Evolutionary conservation across 2,888 invertebrate species (phyloP).

Genomic region (Penaeus monodon): DNA sequence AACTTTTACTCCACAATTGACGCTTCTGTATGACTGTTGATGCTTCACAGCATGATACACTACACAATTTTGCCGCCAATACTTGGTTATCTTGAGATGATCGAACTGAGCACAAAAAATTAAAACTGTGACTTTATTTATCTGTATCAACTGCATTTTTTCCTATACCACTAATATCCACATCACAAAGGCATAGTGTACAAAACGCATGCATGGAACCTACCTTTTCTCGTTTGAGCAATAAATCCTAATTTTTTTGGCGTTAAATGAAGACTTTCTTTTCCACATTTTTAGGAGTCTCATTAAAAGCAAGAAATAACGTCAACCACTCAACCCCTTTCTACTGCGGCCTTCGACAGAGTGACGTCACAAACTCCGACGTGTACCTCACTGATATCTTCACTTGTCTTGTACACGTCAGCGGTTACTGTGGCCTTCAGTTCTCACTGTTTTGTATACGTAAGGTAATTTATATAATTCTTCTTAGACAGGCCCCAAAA

Average conservation of each 20-base stretch:
- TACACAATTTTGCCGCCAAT: slow-evolving; percentile 28
- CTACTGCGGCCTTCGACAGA: no score
- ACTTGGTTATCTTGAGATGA: slow-evolving; percentile 30
- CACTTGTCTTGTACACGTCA: no score
- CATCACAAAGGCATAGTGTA: slow-evolving; percentile 40
- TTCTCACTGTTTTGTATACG: no score
- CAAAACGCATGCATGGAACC: slow-evolving; percentile 26
- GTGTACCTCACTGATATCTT: no score
- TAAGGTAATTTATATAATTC: no score
- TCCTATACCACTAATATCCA: slow-evolving; percentile 18
- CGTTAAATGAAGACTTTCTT: slow-evolving; percentile 23
- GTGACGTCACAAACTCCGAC: no score
- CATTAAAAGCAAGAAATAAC: no score
- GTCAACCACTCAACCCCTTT: no score
- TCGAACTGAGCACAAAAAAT: slow-evolving; percentile 19
- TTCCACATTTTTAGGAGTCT: slow-evolving; percentile 18
- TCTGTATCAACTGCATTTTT: slow-evolving; percentile 17
- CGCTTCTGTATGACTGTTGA: neutral
- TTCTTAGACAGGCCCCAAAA: no score
- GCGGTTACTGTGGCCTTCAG: no score
- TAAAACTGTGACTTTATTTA: neutral
- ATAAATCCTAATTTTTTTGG: slow-evolving; percentile 10
- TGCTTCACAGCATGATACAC: slow-evolving; percentile 35
- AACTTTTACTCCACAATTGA: no score
- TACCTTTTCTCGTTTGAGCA: slow-evolving; percentile 1